phyloP scores from a whole-genome alignment of 2,113 vertebrate genomes.

The Protomyctophum bolini region DNA sequence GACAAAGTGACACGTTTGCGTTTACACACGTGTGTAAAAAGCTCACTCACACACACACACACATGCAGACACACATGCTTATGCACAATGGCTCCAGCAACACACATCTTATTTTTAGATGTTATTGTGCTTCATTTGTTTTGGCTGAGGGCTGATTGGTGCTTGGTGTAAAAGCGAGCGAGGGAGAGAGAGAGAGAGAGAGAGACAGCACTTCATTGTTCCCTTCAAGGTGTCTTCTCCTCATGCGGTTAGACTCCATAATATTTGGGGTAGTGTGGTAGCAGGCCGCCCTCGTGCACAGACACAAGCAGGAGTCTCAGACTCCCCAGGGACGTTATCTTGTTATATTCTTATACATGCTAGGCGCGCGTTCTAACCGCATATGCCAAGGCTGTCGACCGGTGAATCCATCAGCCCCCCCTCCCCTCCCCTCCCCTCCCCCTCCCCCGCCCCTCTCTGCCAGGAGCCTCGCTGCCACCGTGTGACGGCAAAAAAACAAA shows the following conservation, averaged over 20 bases:
- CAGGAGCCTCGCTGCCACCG: conserved; percentile 20
- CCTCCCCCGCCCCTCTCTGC: conserved; percentile 50
- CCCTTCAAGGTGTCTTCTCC: conserved; percentile 9
- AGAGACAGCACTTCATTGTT: conserved; percentile 7
- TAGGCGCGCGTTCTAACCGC: background rate
- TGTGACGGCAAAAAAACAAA: conserved; percentile 37
- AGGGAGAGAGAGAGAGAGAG: conserved; percentile 9
- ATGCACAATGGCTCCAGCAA: conserved; percentile 11
- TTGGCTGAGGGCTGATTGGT: conserved; percentile 52
- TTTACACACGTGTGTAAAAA: background rate
- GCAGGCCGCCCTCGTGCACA: background rate
- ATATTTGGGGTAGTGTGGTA: conserved; percentile 6
- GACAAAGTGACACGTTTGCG: background rate
- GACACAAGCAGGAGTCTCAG: conserved; percentile 25
- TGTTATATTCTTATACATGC: conserved; percentile 16
- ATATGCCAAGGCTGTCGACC: conserved; percentile 37
- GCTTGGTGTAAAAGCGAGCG: conserved; percentile 40
- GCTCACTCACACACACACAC: conserved; percentile 4
- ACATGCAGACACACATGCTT: conserved; percentile 15
- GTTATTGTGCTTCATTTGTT: conserved; percentile 45
- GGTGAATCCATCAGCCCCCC: conserved; percentile 64
- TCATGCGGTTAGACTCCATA: conserved; percentile 25
- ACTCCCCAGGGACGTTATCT: conserved; percentile 32
- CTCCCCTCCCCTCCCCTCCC: conserved; percentile 7
- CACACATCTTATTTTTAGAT: conserved; percentile 51